Evolutionary conservation across 1,140 invertebrate genomes (phyloP).

Genomic region (Eubasilissa regina): DNA sequence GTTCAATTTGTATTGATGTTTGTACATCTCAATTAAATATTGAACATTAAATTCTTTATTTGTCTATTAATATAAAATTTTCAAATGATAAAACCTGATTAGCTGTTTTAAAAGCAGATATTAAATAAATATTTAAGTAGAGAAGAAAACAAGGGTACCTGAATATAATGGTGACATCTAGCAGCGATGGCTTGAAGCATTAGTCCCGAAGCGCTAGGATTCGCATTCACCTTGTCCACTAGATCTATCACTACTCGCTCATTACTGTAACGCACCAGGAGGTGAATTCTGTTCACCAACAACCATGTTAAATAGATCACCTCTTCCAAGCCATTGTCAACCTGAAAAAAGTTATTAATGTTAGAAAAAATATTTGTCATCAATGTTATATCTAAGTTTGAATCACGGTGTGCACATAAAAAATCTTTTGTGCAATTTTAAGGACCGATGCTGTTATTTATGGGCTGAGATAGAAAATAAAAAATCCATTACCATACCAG

Average conservation of each 20-base stretch:
- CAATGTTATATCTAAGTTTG: too few species aligned
- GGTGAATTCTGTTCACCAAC: slow-evolving; percentile 81
- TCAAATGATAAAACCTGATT: too few species aligned
- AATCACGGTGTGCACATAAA: too few species aligned
- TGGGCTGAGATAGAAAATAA: too few species aligned
- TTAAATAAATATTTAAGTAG: not conserved
- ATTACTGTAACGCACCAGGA: slow-evolving; percentile 74
- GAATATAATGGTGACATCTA: slow-evolving; percentile 68
- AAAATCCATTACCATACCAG: too few species aligned
- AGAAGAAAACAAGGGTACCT: slow-evolving; percentile 59
- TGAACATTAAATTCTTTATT: too few species aligned
- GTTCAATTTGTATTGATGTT: too few species aligned
- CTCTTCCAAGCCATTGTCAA: slow-evolving; percentile 75
- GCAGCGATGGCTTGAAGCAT: slow-evolving; percentile 82
- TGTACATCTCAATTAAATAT: too few species aligned
- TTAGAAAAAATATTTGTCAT: not conserved
- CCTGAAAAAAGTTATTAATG: slow-evolving; percentile 61
- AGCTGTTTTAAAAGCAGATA: too few species aligned
- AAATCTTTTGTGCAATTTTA: too few species aligned
- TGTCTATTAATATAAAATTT: too few species aligned
- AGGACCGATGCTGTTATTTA: too few species aligned
- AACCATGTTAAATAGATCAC: slow-evolving; percentile 84
- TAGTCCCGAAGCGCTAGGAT: slow-evolving; percentile 79
- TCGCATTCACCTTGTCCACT: slow-evolving; percentile 64
- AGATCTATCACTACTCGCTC: slow-evolving; percentile 62